Conservation (phyloP, 2,888 invertebrate species). For the Dusona sp. region DNA sequence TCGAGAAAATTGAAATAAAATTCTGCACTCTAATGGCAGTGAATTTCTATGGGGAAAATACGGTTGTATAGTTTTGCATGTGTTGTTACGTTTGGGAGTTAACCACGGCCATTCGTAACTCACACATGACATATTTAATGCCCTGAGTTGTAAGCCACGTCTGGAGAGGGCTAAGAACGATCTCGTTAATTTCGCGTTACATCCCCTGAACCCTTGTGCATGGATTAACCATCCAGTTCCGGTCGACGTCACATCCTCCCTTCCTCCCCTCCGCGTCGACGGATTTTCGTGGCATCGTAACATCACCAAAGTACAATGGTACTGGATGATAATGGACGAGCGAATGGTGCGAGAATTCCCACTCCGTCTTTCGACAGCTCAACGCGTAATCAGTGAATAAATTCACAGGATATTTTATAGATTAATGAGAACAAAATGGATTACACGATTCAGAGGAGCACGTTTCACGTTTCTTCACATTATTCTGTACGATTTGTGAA, state of each 20-base stretch:
- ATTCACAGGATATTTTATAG: neutral
- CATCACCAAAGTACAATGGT: slow-evolving; percentile 7
- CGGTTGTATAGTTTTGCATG: neutral
- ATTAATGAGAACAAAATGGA: neutral
- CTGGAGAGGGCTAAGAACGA: slow-evolving; percentile 61
- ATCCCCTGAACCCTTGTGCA: slow-evolving; percentile 21
- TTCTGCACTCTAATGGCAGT: neutral
- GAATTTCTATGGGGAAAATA: neutral
- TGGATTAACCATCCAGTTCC: slow-evolving; percentile 65
- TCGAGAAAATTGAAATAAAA: neutral
- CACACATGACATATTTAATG: slow-evolving; percentile 49
- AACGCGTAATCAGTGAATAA: neutral
- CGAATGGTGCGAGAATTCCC: slow-evolving; percentile 15
- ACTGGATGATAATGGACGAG: slow-evolving; percentile 42
- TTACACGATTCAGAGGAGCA: neutral
- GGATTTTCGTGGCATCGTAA: slow-evolving; percentile 49
- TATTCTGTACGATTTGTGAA: neutral
- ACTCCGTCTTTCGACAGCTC: neutral
- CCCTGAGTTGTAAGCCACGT: slow-evolving; percentile 48
- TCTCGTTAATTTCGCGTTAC: slow-evolving; percentile 69
- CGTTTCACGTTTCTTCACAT: neutral
- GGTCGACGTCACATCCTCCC: slow-evolving; percentile 25
- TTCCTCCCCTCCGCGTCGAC: neutral
- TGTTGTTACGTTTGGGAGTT: neutral
- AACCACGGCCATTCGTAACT: slow-evolving; percentile 33